Percentiles rank a stretch among this genome's conserved stretches.
These are phyloP conservation scores for Corythaeola cristata DNA, from an alignment of 2,113 vertebrate species.

Conservation along the genomic window DNA sequence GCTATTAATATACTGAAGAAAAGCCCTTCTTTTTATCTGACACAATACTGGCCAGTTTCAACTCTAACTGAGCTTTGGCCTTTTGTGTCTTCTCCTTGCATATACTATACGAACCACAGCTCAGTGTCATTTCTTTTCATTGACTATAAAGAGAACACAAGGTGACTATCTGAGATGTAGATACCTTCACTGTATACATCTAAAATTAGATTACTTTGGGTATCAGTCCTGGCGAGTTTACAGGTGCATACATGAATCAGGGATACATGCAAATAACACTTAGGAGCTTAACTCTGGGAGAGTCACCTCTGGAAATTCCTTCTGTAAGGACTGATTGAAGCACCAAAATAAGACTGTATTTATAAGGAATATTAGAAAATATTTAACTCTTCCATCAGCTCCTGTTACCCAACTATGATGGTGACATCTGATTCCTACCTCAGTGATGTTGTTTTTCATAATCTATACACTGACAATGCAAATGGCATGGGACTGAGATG, in stretches of 20 bases:
- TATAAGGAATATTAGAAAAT: neutral
- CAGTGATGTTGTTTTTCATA: neutral
- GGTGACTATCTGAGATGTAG: neutral
- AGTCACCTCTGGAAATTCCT: neutral
- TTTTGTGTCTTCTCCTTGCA: neutral
- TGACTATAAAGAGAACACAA: neutral
- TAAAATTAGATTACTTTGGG: neutral
- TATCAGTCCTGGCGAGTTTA: neutral
- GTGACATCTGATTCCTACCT: neutral
- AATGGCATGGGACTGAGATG: neutral
- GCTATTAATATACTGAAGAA: neutral
- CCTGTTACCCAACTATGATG: neutral
- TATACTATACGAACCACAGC: neutral
- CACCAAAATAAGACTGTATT: neutral
- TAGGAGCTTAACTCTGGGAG: neutral
- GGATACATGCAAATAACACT: neutral
- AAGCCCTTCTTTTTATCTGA: neutral
- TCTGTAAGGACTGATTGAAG: neutral
- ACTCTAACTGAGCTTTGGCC: neutral
- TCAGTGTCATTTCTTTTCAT: neutral
- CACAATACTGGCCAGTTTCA: neutral
- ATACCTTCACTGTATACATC: neutral
- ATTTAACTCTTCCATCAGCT: neutral
- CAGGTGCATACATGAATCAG: neutral
- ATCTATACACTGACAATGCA: neutral